Evolutionary conservation across 2,797 vertebrate genomes (phyloP), one percentile per base, ranked within the genome.

Genomic region (Argyrosomus regius): DNA sequence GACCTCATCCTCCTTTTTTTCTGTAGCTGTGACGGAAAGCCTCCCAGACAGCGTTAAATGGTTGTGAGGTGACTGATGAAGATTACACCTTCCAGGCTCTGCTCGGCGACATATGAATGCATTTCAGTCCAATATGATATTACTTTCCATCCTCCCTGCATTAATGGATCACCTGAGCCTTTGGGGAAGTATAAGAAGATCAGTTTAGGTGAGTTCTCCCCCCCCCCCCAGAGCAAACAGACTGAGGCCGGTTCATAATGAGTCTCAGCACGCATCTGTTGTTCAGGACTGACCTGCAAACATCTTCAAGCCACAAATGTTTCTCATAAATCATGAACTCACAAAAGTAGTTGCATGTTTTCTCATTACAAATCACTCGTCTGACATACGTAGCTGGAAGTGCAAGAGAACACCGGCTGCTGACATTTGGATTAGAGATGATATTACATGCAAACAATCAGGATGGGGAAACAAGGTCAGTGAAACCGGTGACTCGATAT

Each of bases 91-190:
- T 45, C 60, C 69, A 73, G 66, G 20, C 70, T 68, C 76, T 11
- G 10, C 67, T 83, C 56, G 49, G 61, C 13, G 7, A 39, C 31
- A 10, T 58, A 65, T 58, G 57, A 84, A 63, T 39, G 53, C 54
- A n/a, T 62, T 64, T 79, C 60, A 58, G 76, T 31, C 82, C 28
- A 43, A 48, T 53, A 35, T 57, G 39, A 62, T 71, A 49, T 77
- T 45, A 57, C 69, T 72, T 54, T 80, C 68, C 67, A 49, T 57
- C 80, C 79, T 81, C 54, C 57, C 74, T 57, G 77, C 52, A 62
- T 87, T 85, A 81, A 85, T 83, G 81, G 76, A 88, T 93, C 68
- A 82, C 76, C 79, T 82, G 85, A 77, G 86, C 61, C 18, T 2
- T 2, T 22, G 62, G 39, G 67, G 75, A 65, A 62, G 76, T 62